A percentile compares a stretch with the other conserved stretches of the same genome.
phyloP scores from a whole-genome alignment of 2,888 invertebrate species.

The Himalopsyche kuldschensis region DNA sequence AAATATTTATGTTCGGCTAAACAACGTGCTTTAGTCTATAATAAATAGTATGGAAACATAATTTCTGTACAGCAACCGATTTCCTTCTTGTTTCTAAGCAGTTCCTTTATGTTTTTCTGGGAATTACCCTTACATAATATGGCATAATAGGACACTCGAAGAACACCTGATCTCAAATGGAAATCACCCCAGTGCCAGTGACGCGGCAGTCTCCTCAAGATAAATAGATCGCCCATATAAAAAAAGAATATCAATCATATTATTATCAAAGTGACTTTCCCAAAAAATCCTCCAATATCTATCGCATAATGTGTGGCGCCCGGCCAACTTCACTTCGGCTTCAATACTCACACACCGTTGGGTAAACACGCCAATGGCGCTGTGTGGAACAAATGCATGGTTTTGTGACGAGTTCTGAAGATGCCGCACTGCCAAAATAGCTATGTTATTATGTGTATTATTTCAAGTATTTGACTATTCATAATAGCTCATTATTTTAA shows the following conservation, averaged over 20 bases:
- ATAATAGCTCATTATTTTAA: no score
- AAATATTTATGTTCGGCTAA: no score
- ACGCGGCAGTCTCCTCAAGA: conserved; percentile 32
- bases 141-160: conserved; percentile 8
- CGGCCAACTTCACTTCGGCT: conserved; percentile 9
- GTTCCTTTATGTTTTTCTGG: not conserved
- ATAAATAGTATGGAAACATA: no score
- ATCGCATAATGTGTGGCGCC: conserved; percentile 30
- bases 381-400: not conserved
- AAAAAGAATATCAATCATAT: conserved; percentile 40
- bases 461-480: no score
- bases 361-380: conserved; percentile 10
- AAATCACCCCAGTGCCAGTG: conserved; percentile 36
- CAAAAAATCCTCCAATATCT: conserved; percentile 38
- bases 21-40: no score
- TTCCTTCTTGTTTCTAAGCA: not conserved
- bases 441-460: no score
- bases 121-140: conserved; percentile 1
- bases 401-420: not conserved
- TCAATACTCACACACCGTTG: not conserved
- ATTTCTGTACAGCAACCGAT: not conserved
- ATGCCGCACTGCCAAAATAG: no score
- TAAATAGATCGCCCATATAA: conserved; percentile 32
- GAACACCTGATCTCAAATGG: conserved; percentile 40
- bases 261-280: conserved; percentile 39